These are phyloP conservation scores for Serripes groenlandicus DNA, from an alignment of 2,888 invertebrate genomes.

Conservation along the genomic window DNA sequence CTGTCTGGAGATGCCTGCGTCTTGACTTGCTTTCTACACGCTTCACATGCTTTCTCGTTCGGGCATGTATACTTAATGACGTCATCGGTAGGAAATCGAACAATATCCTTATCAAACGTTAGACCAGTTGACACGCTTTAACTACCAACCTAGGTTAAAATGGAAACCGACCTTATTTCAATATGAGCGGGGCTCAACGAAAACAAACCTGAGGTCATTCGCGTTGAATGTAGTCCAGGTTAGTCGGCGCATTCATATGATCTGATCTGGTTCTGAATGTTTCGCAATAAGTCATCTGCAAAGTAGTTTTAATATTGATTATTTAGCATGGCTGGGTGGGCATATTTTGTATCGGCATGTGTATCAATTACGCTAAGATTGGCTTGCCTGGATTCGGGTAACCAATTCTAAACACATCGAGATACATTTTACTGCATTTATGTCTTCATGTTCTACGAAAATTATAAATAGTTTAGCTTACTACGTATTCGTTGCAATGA, in stretches of 20 bases:
- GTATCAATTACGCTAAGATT: no score
- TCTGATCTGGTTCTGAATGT: neutral
- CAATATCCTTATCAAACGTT: neutral
- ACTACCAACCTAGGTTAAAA: neutral
- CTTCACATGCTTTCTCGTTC: neutral
- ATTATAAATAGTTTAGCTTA: no score
- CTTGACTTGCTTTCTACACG: neutral
- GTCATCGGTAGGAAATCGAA: slow-evolving; percentile 3
- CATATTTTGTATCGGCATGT: no score
- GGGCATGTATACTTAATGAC: neutral
- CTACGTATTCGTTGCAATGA: no score
- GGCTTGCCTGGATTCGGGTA: no score
- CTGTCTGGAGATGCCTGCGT: neutral
- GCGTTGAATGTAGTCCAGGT: neutral
- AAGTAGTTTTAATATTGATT: no score
- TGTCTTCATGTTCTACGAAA: no score
- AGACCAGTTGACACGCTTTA: neutral
- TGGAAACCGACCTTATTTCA: neutral
- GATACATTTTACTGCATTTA: no score
- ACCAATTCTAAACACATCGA: no score
- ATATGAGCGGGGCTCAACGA: neutral
- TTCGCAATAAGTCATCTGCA: slow-evolving; percentile 1
- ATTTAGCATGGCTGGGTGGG: no score
- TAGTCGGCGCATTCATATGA: neutral
- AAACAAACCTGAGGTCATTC: neutral